Conservation (phyloP, 1,140 invertebrate species). For the Capitella teleta region DNA sequence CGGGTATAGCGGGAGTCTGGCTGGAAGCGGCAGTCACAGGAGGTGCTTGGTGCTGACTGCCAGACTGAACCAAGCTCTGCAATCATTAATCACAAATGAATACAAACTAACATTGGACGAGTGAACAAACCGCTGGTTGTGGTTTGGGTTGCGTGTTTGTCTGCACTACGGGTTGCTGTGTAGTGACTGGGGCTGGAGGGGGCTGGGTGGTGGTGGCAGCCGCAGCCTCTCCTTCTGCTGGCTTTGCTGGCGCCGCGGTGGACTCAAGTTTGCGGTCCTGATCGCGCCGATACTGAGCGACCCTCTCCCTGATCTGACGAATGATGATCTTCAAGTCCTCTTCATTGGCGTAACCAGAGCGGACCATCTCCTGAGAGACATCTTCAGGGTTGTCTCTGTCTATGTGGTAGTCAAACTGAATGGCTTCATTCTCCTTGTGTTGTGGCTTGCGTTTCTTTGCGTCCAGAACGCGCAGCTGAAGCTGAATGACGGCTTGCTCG, state of each 20-base stretch:
- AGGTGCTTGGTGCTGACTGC: too few relatives aligned
- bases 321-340: conserved; percentile 72
- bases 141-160: too few relatives aligned
- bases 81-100: too few relatives aligned
- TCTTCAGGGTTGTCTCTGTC: conserved; percentile 84
- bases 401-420: conserved; percentile 97
- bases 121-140: too few relatives aligned
- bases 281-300: conserved; percentile 51
- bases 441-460: conserved; percentile 90
- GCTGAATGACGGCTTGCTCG: conserved; percentile 51
- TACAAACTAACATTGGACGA: too few relatives aligned
- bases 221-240: conserved; percentile 21
- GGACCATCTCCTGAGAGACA: conserved; percentile 88
- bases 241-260: conserved; percentile 19
- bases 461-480: conserved; percentile 86
- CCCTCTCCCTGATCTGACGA: conserved; percentile 65
- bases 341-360: conserved; percentile 33
- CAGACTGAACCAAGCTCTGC: too few relatives aligned
- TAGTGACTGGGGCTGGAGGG: conserved; percentile 10
- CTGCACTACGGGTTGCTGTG: too few relatives aligned
- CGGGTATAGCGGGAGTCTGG: too few relatives aligned
- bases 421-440: conserved; percentile 98
- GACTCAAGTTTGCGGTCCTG: conserved; percentile 44
- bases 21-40: too few relatives aligned
- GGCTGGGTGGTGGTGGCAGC: conserved; percentile 10